These are phyloP conservation scores for Drosophila sucinea DNA, from an alignment of 1,140 invertebrate genomes.

Conservation along the genomic window DNA sequence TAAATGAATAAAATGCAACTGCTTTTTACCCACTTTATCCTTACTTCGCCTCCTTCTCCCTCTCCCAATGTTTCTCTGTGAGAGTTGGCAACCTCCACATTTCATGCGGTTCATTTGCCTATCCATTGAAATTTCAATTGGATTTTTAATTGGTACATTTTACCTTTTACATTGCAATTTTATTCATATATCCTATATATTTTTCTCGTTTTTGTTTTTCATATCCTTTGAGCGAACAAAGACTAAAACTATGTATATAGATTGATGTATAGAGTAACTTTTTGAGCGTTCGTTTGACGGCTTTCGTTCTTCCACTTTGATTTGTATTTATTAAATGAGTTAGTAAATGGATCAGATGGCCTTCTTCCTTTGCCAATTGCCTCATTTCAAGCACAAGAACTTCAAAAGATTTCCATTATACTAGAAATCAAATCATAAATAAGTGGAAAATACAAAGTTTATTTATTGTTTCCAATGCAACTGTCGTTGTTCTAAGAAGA, in stretches of 20 bases:
- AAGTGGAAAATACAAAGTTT: not conserved
- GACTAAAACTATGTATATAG: not conserved
- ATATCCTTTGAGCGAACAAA: slow-evolving; percentile 22
- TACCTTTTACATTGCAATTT: slow-evolving; percentile 77
- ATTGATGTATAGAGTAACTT: not conserved
- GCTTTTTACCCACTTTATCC: not conserved
- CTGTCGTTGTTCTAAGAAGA: no score
- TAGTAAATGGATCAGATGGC: slow-evolving; percentile 76
- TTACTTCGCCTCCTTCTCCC: not conserved
- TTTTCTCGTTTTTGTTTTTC: slow-evolving; percentile 1
- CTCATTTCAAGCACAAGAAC: slow-evolving; percentile 26
- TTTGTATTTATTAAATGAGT: slow-evolving; percentile 81
- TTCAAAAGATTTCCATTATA: not conserved
- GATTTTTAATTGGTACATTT: slow-evolving; percentile 80
- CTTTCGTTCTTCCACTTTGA: slow-evolving; percentile 61
- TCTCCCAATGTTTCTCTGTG: not conserved
- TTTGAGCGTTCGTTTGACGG: slow-evolving; percentile 32
- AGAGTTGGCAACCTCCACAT: slow-evolving; percentile 6
- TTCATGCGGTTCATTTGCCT: slow-evolving; percentile 74
- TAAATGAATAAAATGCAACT: slow-evolving; percentile 72
- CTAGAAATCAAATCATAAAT: not conserved
- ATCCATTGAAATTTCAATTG: slow-evolving; percentile 72
- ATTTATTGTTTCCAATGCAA: no score
- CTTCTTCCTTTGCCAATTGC: slow-evolving; percentile 48
- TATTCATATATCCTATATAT: slow-evolving; percentile 29